Percentiles rank a stretch among this genome's conserved stretches.
Conservation (phyloP, 64 coral and sea anemone species). For the Stichodactyla helianthus region DNA sequence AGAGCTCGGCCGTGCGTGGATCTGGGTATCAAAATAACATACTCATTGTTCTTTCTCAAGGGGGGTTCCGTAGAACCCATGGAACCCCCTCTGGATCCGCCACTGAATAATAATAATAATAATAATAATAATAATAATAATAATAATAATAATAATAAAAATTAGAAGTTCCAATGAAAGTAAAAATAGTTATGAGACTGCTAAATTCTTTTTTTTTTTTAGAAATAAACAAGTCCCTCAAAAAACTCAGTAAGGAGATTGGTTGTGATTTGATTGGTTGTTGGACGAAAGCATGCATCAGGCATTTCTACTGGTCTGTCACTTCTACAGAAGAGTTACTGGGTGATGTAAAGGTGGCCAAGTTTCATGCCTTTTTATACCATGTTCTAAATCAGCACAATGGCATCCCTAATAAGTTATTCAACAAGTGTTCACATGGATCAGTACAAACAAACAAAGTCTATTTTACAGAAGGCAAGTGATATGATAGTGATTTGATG, state of each 20-base stretch:
- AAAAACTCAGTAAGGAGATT: neutral
- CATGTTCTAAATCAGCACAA: neutral
- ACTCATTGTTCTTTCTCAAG: no score
- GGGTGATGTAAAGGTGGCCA: neutral
- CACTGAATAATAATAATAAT: no score
- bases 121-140: no score
- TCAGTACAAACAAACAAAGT: neutral
- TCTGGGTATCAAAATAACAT: no score
- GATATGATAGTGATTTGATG: neutral
- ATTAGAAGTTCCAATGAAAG: no score
- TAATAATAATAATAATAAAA: no score
- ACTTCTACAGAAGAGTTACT: neutral
- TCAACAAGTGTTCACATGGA: neutral
- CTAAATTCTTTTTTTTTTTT: neutral
- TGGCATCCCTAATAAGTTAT: neutral
- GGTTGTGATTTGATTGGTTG: constrained; percentile 23
- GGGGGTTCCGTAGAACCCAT: no score
- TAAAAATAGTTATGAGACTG: no score
- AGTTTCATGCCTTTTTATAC: neutral
- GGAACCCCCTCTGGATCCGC: no score
- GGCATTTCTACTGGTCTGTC: constrained; percentile 41
- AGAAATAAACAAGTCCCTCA: constrained; percentile 21
- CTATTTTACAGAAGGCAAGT: neutral
- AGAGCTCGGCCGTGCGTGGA: no score
- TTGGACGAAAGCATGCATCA: constrained; percentile 25